Evolutionary conservation across 2,113 vertebrate species (phyloP), one percentile per base, ranked within the genome.

Genomic region (Glaucidium brasilianum): DNA sequence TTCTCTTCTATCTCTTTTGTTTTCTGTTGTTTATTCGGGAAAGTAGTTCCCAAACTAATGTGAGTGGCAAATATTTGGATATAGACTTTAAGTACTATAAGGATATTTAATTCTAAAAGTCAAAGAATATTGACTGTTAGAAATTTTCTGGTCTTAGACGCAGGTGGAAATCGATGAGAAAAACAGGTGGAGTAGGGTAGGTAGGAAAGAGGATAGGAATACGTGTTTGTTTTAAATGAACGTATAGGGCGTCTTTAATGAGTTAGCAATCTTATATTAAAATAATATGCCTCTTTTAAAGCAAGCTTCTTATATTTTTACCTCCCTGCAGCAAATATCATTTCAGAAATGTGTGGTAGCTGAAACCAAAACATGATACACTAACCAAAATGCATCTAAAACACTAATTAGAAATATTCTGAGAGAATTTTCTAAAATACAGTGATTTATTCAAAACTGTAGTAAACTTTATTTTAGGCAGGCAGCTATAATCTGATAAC

Each of bases 151-250:
- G 17, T 26, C 27, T 79, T 47, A 37, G 22, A 68, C 66, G 14
- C 16, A 56, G 29, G n/a, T 60, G 32, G 21, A 69, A 73, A 63
- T 37, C 30, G 2, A 34, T 11, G 25, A 63, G 11, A 45, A 67
- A 25, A 55, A 29, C 17, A 34, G 27, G 9, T n/a, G 13, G 19
- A 2, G 11, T 32, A 35, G 22, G 9, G 41, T 13, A 69, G 7
- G 29, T 20, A 41, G 19, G 47, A 78, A 76, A 37, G 17, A 77
- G 4, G 5, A 37, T 0, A 0, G 30, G 10, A 29, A 17, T 20
- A 13, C 27, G 1, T 26, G 5, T 45, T 17, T 72, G 9, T 32
- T 72, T 92, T 37, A 76, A 76, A 63, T 63, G 2, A 11, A 68
- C 72, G 12, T 2, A 11, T 32, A 13, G 2, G 5, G 3, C 71